A percentile compares a stretch with the other conserved stretches of the same genome.
These are phyloP conservation scores for Lutraria lutraria DNA, from an alignment of 2,888 invertebrate genomes.

Conservation along the genomic window DNA sequence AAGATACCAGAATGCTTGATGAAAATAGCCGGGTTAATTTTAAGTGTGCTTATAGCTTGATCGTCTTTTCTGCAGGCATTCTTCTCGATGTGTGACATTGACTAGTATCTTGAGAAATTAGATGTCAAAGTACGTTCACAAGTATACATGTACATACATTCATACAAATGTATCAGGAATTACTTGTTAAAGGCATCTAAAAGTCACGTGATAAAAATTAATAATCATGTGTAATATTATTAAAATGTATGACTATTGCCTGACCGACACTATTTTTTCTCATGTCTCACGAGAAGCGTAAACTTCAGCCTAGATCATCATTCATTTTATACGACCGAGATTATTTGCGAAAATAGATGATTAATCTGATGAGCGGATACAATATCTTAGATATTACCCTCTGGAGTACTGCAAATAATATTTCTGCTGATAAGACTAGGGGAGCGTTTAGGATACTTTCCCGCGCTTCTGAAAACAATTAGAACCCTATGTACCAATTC, in stretches of 20 bases:
- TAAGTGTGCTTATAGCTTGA: no score
- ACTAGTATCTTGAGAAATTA: no score
- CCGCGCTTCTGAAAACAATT: conserved; percentile 2
- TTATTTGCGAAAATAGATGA: not conserved
- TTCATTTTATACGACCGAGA: not conserved
- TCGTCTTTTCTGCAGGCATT: no score
- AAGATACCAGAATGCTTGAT: no score
- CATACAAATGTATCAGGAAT: no score
- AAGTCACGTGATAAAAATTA: no score
- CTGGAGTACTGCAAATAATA: not conserved
- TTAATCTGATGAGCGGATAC: not conserved
- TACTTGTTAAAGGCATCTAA: no score
- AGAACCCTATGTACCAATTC: not conserved
- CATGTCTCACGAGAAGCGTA: not conserved
- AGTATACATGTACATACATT: no score
- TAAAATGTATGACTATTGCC: not conserved
- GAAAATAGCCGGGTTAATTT: no score
- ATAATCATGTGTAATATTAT: no score
- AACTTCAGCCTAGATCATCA: not conserved
- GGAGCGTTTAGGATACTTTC: not conserved
- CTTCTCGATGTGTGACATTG: no score
- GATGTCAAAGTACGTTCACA: no score
- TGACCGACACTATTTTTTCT: not conserved
- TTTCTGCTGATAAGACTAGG: not conserved
- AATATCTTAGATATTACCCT: not conserved